Conservation (phyloP, 2,113 vertebrate species). For the Cynocephalus volans region DNA sequence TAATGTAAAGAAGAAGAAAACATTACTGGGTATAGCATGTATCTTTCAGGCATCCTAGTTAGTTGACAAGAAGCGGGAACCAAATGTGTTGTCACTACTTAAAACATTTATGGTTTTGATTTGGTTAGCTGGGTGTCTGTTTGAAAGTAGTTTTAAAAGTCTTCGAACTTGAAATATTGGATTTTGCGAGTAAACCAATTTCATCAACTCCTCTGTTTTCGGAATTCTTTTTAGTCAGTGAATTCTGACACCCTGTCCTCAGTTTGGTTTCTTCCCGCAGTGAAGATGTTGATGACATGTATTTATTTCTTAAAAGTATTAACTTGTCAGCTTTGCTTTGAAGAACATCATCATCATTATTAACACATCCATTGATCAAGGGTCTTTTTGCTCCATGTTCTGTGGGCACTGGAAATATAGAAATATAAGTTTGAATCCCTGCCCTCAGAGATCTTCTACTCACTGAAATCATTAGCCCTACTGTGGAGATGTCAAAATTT, state of each 20-base stretch:
- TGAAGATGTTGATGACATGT: not conserved
- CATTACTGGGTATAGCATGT: not conserved
- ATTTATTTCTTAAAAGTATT: slow-evolving; percentile 46
- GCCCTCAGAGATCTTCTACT: not conserved
- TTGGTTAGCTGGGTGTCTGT: not conserved
- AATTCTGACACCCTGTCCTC: not conserved
- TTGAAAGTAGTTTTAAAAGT: not conserved
- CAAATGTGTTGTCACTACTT: not conserved
- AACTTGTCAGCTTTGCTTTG: not conserved
- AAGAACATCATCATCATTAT: not conserved
- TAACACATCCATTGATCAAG: not conserved
- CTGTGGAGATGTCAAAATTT: not conserved
- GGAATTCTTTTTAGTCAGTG: not conserved
- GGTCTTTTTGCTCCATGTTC: not conserved
- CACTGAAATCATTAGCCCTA: not conserved
- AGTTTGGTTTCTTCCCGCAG: not conserved
- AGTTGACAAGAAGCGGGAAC: not conserved
- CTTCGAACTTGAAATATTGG: not conserved
- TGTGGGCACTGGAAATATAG: not conserved
- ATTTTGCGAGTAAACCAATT: slow-evolving; percentile 16
- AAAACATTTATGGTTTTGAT: not conserved
- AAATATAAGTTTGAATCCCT: not conserved
- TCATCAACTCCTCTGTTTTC: not conserved
- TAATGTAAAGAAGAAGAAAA: not conserved
- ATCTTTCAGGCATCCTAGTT: not conserved